Base-by-base conservation (phyloP, 64 coral and sea anemone genomes). In the Stylophora pistillata region DNA sequence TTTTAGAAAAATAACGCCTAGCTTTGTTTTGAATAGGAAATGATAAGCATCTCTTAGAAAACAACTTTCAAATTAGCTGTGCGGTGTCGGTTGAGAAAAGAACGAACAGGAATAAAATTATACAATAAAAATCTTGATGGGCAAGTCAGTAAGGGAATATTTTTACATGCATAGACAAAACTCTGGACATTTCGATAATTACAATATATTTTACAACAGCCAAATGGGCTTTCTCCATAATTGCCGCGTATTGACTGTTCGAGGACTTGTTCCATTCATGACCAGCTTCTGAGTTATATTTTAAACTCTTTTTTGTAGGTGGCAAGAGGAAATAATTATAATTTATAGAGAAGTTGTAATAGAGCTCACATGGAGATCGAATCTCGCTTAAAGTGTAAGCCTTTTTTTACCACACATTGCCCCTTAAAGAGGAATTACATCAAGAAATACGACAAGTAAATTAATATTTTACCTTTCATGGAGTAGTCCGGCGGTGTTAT, bases 391-490 rank as follows among this genome's bases (percentile, higher is more conserved):
- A 3, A 56, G 78, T 53, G n/a, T 60, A 81, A 0, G 18, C 5
- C 25, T 15, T 33, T 33, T 76, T 11, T 33, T 34, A 54, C 52
- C 20, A 18, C 10, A 31, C 20, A 57, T 5, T 57, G 57, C 27
- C 23, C 47, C 5, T 30, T 18, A 26, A 5, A 25, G 53, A 47
- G 23, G 13, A 55, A 30, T 73, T 58, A 55, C 28, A 7, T 56
- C 10, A 68, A 55, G 37, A 70, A 74, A 13, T 53, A 27, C 55
- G 47, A 21, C 34, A 25, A 25, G 28, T 64, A 21, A 74, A 54
- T 56, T 20, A 14, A 77, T 47, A 74, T 85, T 68, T 91, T 82
- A 91, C 31, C 85, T 74, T 73, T 91, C 18, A 86, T 85, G 72
- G 72, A 34, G 23, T 84, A 34, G 34, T 84, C 89, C 25, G 71